Conservation (phyloP, 2,797 vertebrate species). For the Poliocrania exsul region DNA sequence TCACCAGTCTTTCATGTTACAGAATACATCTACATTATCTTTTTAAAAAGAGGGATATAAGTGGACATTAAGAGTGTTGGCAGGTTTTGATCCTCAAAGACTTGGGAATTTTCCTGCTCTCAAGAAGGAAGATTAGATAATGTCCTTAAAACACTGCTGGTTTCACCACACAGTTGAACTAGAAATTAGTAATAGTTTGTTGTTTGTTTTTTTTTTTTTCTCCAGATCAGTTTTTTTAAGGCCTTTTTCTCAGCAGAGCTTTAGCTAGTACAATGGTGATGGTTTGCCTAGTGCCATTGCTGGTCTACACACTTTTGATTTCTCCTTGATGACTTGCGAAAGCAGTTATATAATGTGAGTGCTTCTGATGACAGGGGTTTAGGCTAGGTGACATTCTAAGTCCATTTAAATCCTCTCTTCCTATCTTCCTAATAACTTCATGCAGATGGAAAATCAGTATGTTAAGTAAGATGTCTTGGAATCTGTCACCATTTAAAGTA, state of each 20-base stretch:
- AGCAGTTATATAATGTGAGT: not conserved
- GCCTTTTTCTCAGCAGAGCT: not conserved
- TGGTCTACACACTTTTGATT: not conserved
- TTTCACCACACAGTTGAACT: not conserved
- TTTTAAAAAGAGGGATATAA: not conserved
- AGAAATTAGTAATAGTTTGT: not conserved
- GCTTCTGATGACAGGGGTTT: not conserved
- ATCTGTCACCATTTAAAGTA: not conserved
- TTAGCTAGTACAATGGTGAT: not conserved
- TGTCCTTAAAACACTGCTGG: not conserved
- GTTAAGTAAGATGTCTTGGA: not conserved
- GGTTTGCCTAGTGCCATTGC: not conserved
- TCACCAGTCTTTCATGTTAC: not conserved
- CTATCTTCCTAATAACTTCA: not conserved
- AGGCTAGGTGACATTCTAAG: not conserved
- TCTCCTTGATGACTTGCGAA: not conserved
- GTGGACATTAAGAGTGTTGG: not conserved
- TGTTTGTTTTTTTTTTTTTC: not conserved
- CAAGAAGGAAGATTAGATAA: not conserved
- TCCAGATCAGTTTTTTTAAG: too few relatives aligned
- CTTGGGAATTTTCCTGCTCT: not conserved
- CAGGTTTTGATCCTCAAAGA: not conserved
- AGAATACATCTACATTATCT: not conserved
- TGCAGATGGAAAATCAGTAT: not conserved
- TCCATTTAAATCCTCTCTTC: not conserved